phyloP scores from a whole-genome alignment of 2,888 invertebrate genomes.

The Epiperipatus broadwayi region DNA sequence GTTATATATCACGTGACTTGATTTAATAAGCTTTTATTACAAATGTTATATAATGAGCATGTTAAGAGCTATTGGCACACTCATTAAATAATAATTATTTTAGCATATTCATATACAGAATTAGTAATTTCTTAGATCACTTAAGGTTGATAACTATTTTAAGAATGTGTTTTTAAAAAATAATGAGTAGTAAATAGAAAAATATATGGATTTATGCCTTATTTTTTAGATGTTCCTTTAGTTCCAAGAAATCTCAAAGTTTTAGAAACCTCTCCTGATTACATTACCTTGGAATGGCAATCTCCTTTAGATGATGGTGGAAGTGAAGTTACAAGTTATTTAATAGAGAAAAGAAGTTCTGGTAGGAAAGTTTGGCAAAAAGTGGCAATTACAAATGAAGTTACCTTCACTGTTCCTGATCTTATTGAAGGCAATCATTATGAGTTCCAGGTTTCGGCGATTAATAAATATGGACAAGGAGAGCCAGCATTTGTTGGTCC shows the following conservation, averaged over 20 bases:
- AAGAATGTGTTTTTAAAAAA: too few species aligned
- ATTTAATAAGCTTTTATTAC: too few species aligned
- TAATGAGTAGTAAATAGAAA: too few species aligned
- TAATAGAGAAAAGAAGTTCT: conserved; percentile 15
- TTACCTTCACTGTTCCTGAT: neutral
- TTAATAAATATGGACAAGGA: conserved; percentile 1
- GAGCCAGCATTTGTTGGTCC: conserved; percentile 14
- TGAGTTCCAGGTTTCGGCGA: neutral
- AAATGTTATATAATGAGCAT: too few species aligned
- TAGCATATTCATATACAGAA: too few species aligned
- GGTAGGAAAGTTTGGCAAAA: conserved; percentile 1
- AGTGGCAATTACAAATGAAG: conserved; percentile 1
- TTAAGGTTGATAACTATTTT: too few species aligned
- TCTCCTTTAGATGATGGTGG: conserved; percentile 16
- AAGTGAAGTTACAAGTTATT: conserved; percentile 16
- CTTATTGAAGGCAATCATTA: neutral
- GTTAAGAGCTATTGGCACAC: too few species aligned
- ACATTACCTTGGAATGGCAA: conserved; percentile 13
- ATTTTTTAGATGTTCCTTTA: too few species aligned
- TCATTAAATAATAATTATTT: too few species aligned
- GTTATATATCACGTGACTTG: too few species aligned
- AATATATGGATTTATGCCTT: too few species aligned
- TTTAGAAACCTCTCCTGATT: neutral
- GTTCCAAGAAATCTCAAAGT: neutral
- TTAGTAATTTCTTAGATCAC: too few species aligned